Evolutionary conservation across 2,113 vertebrate genomes (phyloP).

Genomic region (Megaceryle maxima): DNA sequence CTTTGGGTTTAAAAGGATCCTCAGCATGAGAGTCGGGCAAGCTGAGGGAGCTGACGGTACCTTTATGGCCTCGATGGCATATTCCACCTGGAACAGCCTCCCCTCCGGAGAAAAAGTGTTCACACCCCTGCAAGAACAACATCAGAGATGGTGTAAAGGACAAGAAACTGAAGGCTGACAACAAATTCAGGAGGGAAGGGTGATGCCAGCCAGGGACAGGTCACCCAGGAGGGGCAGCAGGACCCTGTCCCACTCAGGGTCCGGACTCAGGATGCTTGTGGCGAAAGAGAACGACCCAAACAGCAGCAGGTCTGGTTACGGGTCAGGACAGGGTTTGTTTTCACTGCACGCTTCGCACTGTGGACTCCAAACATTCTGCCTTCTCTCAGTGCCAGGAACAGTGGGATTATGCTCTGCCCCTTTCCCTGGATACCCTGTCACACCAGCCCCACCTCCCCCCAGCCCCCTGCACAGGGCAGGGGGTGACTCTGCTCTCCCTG

Average conservation of each 20-base stretch:
- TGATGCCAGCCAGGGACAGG: background rate
- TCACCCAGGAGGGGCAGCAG: rapidly evolving
- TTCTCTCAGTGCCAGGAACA: background rate
- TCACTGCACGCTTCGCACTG: rapidly evolving
- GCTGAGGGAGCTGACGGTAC: conserved; percentile 55
- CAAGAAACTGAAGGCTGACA: background rate
- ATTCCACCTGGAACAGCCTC: conserved; percentile 98
- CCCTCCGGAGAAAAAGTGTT: conserved; percentile 99
- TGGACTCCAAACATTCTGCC: rapidly evolving
- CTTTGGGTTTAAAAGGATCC: background rate
- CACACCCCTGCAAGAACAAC: conserved; percentile 84
- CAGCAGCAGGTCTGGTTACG: rapidly evolving
- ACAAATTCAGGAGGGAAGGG: background rate
- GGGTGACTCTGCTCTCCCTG: no score
- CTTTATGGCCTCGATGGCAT: conserved; percentile 99
- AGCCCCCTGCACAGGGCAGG: rapidly evolving
- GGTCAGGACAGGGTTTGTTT: background rate
- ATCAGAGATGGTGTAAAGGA: background rate
- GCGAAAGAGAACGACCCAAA: no score
- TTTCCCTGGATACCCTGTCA: rapidly evolving
- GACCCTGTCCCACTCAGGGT: rapidly evolving
- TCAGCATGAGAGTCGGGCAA: rapidly evolving
- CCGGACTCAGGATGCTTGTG: rapidly evolving
- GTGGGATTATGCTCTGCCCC: rapidly evolving
- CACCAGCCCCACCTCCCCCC: background rate